Percentiles rank a stretch among this genome's conserved stretches.
These are phyloP conservation scores for Drosophila imparisetae DNA, from an alignment of 2,888 invertebrate genomes.

Conservation along the genomic window DNA sequence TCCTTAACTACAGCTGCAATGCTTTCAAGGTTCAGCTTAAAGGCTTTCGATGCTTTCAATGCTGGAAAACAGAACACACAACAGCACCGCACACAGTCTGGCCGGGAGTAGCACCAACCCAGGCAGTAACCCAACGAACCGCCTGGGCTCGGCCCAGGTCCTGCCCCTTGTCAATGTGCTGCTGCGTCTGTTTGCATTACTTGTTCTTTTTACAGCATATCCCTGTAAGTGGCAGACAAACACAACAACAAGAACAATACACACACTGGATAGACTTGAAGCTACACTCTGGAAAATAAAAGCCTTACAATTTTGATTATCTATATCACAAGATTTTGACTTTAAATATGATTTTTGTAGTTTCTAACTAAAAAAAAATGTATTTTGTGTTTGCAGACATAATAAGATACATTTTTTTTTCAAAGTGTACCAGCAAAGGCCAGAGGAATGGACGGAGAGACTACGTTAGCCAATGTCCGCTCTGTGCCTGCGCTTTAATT, in stretches of 20 bases:
- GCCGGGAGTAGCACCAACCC: not conserved
- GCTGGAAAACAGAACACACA: slow-evolving; percentile 41
- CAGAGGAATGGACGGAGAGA: slow-evolving; percentile 1
- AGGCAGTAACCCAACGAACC: slow-evolving; percentile 3
- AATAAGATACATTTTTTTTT: not conserved
- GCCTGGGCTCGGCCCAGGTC: slow-evolving; percentile 1
- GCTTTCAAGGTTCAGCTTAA: slow-evolving; percentile 20
- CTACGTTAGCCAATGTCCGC: slow-evolving; percentile 11
- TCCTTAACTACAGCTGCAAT: slow-evolving; percentile 1
- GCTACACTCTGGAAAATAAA: not conserved
- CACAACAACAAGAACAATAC: slow-evolving; percentile 5
- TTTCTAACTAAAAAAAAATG: not conserved
- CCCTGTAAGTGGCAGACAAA: slow-evolving; percentile 15
- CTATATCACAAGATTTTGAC: too few relatives aligned
- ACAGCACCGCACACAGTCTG: slow-evolving; percentile 30
- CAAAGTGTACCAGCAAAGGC: not conserved
- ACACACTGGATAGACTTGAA: slow-evolving; percentile 1
- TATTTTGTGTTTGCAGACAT: not conserved
- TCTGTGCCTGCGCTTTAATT: slow-evolving; percentile 60
- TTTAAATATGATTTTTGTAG: not conserved
- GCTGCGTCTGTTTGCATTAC: slow-evolving; percentile 75
- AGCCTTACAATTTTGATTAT: not conserved
- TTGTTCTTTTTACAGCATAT: slow-evolving; percentile 61
- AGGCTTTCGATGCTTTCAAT: slow-evolving; percentile 6
- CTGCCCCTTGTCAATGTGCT: slow-evolving; percentile 50